Evolutionary conservation across 1,140 invertebrate species (phyloP).

Genomic region (Telenomus remus): DNA sequence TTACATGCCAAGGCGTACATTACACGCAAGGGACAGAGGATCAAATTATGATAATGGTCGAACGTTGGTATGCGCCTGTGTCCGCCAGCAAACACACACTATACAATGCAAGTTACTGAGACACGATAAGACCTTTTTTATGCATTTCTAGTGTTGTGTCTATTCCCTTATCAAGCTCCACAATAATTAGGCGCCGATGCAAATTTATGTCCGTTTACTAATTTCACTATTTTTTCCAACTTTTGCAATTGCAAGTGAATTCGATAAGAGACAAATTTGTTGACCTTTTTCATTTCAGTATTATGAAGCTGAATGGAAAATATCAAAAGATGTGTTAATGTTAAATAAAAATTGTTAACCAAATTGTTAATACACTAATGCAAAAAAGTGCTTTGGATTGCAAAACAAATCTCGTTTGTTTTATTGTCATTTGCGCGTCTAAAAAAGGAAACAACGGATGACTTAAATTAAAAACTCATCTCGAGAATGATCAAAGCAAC

Average conservation of each 20-base stretch:
- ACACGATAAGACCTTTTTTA: constrained; percentile 41
- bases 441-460: constrained; percentile 11
- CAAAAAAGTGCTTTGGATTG: background rate
- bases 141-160: constrained; percentile 45
- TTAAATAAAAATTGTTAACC: no score
- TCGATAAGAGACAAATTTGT: no score
- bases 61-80: background rate
- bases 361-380: no score
- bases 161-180: constrained; percentile 27
- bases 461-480: constrained; percentile 42
- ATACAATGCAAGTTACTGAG: constrained; percentile 15
- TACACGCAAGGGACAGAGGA: constrained; percentile 45
- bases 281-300: no score
- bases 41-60: constrained; percentile 50
- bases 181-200: constrained; percentile 32
- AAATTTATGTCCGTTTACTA: constrained; percentile 6
- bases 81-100: background rate
- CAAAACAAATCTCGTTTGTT: constrained; percentile 10
- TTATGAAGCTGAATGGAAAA: no score
- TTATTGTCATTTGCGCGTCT: constrained; percentile 24
- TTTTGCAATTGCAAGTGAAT: background rate
- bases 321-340: no score
- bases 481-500: constrained; percentile 42
- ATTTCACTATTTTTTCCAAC: constrained; percentile 1
- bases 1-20: constrained; percentile 37